These are phyloP conservation scores for Hippolais icterina DNA, from an alignment of 2,113 vertebrate species.

Conservation along the genomic window DNA sequence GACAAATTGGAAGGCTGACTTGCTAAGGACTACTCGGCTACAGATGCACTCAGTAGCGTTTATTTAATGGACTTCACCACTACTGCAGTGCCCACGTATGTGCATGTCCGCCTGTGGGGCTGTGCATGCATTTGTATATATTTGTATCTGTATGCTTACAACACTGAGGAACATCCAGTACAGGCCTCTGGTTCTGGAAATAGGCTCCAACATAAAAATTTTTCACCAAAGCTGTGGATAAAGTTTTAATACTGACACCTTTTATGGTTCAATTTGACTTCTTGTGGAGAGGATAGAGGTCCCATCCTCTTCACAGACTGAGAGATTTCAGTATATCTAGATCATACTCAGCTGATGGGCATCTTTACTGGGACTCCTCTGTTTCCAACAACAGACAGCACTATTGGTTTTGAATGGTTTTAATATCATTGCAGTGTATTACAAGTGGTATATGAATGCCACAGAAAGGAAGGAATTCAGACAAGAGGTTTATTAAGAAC, in stretches of 20 bases:
- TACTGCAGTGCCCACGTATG: fast-evolving
- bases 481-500: neutral
- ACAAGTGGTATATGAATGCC: neutral
- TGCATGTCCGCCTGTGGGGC: fast-evolving
- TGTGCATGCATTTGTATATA: fast-evolving
- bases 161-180: fast-evolving
- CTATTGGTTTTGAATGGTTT: neutral
- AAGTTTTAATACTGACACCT: neutral
- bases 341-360: neutral
- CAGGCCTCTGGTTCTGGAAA: neutral
- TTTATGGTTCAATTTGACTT: neutral
- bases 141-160: neutral
- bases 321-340: neutral
- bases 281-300: neutral
- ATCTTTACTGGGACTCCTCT: neutral
- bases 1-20: neutral
- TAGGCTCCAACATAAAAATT: neutral
- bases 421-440: neutral
- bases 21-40: neutral
- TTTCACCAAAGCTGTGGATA: neutral
- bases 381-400: neutral
- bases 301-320: neutral
- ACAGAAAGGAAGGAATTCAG: neutral
- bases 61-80: neutral
- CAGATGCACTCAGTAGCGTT: neutral